Base-by-base conservation (phyloP, 2,888 invertebrate species). In the Acrocyrtus sp. region DNA sequence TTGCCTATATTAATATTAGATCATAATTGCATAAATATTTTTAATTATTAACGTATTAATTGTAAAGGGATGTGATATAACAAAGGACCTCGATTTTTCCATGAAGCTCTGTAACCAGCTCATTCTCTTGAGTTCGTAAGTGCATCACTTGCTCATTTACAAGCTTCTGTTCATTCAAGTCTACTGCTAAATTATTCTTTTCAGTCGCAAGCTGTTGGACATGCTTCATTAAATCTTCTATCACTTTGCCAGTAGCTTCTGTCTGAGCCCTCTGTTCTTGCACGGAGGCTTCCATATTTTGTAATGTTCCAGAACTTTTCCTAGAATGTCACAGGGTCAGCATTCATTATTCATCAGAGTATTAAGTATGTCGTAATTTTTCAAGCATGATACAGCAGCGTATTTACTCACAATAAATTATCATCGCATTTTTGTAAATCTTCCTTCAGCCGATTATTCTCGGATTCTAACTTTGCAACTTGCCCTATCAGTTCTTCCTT, bases 61-160 rank as follows among this genome's bases (percentile, higher is more conserved):
- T 41, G 19, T 3, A 21, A 43, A 10, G 34, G 5, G 19, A 12
- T 8, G 6, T n/a, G n/a, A n/a, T n/a, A n/a, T n/a, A n/a, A 56
- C 26, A 53, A 26, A 15, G 43, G 61, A 80, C 81, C 66, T 78
- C 68, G 12, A 79, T 78, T 72, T 80, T 80, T n/a, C 66, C 63
- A 50, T 74, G 75, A n/a, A 80, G 72, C 47, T 78, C 75, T 5
- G 29, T 53, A 27, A 81, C 78, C 21, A 81, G 66, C 27, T 74
- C 75, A 47, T 74, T 74, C 53, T 81, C 78, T 39, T 74, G 67
- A 0, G 66, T 58, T 17, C 79, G 50, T n/a, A 80, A 51, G n/a
- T 26, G 29, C 66, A 81, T 76, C 26, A 81, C 70, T 66, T 76
- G 65, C 17, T 73, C 73, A 41, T 80, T 80, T 3, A 80, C 41